Percentiles rank a stretch among this genome's conserved stretches.
These are phyloP conservation scores for Drosophila saltans DNA, from an alignment of 1,140 invertebrate genomes.

Conservation along the genomic window DNA sequence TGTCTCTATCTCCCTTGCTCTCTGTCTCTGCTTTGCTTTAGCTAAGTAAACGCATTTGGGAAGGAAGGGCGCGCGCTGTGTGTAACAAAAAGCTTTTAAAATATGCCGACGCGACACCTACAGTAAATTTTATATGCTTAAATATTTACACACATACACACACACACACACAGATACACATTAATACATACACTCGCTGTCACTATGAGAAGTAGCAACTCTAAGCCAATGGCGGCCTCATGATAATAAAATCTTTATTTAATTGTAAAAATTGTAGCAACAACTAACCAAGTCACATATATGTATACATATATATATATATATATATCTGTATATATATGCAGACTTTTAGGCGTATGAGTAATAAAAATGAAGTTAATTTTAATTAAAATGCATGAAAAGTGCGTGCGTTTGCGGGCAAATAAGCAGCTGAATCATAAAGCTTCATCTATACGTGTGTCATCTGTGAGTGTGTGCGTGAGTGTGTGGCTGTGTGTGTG, in stretches of 20 bases:
- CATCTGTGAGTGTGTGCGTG: slow-evolving; percentile 5
- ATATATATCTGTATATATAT: background rate
- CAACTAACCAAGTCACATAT: slow-evolving; percentile 43
- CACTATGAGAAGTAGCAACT: background rate
- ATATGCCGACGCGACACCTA: slow-evolving; percentile 83
- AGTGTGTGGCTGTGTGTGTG: background rate
- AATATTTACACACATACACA: slow-evolving; percentile 67
- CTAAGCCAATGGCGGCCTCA: slow-evolving; percentile 31
- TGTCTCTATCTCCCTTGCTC: slow-evolving; percentile 11
- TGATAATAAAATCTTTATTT: slow-evolving; percentile 82
- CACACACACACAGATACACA: background rate
- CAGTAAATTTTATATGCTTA: slow-evolving; percentile 80
- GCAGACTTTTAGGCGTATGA: slow-evolving; percentile 1
- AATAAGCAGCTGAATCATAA: slow-evolving; percentile 66
- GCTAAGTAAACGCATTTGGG: slow-evolving; percentile 67
- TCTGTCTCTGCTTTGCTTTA: slow-evolving; percentile 28
- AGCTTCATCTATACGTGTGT: slow-evolving; percentile 28
- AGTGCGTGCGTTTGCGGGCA: slow-evolving; percentile 48
- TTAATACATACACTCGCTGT: too few species aligned
- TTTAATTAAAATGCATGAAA: slow-evolving; percentile 82
- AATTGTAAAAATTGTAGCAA: slow-evolving; percentile 76
- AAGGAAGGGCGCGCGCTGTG: background rate
- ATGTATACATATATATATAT: too few species aligned
- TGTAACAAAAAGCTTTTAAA: slow-evolving; percentile 82
- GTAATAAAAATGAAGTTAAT: slow-evolving; percentile 82